phyloP scores from a whole-genome alignment of 2,113 vertebrate species.

The Macquaria ambigua region DNA sequence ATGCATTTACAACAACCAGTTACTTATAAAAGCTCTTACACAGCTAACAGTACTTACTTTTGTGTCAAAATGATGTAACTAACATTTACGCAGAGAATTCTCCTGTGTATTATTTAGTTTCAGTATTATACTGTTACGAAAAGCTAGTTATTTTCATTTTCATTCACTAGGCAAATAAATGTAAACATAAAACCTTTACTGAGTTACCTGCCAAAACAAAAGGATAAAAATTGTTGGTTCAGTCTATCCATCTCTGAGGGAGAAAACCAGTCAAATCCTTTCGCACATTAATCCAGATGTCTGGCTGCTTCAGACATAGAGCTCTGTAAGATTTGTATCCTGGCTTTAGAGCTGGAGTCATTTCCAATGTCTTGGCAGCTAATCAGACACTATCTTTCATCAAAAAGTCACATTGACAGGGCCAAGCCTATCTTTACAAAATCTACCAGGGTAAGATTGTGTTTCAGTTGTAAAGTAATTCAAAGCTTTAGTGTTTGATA shows the following conservation, averaged over 20 bases:
- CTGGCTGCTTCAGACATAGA: conserved; percentile 57
- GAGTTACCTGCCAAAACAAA: not conserved
- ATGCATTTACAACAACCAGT: not conserved
- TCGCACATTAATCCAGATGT: conserved; percentile 64
- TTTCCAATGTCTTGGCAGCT: conserved; percentile 62
- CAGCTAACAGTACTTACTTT: not conserved
- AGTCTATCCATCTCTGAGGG: conserved; percentile 23
- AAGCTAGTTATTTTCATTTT: not conserved
- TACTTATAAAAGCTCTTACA: not conserved
- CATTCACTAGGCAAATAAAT: not conserved
- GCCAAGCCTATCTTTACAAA: conserved; percentile 40
- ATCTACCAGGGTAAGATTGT: conserved; percentile 44
- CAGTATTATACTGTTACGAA: not conserved
- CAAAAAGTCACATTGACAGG: conserved; percentile 50
- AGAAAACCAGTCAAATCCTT: conserved; percentile 58
- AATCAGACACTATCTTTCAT: conserved; percentile 67
- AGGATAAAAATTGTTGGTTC: not conserved
- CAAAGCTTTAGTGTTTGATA: conserved; percentile 31
- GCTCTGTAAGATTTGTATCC: conserved; percentile 57
- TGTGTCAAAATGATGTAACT: not conserved
- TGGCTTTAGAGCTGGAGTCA: conserved; percentile 55
- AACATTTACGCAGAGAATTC: not conserved
- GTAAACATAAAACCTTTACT: not conserved
- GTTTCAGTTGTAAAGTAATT: conserved; percentile 44
- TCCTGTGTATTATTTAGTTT: not conserved